Percentiles rank a stretch among this genome's conserved stretches.
These are phyloP conservation scores for Bagarius yarrelli DNA, from an alignment of 2,113 vertebrate genomes.

Conservation along the genomic window DNA sequence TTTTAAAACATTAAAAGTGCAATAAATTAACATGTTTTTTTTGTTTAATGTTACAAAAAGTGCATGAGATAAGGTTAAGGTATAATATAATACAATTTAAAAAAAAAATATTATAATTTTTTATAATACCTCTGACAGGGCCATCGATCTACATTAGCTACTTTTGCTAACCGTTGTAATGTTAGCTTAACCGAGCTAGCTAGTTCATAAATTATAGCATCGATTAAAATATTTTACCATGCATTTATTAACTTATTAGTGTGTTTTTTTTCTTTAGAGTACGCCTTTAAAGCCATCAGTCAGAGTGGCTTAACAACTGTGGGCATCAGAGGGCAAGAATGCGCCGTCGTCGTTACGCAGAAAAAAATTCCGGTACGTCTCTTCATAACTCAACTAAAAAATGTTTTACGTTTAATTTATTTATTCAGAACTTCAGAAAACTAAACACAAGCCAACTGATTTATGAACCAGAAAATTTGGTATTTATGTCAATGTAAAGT, in stretches of 20 bases:
- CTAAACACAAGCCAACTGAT: no score
- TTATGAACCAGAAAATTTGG: neutral
- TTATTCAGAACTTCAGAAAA: neutral
- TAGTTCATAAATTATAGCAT: no score
- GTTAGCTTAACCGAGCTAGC: no score
- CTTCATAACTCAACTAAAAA: neutral
- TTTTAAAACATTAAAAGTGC: neutral
- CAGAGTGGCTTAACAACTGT: slow-evolving; percentile 71
- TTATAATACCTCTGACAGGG: neutral
- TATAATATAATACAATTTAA: no score
- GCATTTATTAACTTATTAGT: neutral
- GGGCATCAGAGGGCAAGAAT: slow-evolving; percentile 70
- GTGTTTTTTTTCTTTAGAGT: slow-evolving; percentile 59
- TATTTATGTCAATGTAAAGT: neutral
- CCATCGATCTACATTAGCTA: neutral
- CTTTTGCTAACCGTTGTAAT: neutral
- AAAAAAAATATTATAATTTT: neutral
- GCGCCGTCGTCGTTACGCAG: slow-evolving; percentile 71
- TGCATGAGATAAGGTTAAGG: no score
- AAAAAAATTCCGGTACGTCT: slow-evolving; percentile 74
- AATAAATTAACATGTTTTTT: neutral
- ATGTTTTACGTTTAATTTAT: neutral
- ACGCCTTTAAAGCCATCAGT: slow-evolving; percentile 75
- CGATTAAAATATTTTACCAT: no score
- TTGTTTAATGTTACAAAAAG: neutral